These are phyloP conservation scores for Potamarius usumacintae DNA, from an alignment of 2,113 vertebrate species.

Conservation along the genomic window DNA sequence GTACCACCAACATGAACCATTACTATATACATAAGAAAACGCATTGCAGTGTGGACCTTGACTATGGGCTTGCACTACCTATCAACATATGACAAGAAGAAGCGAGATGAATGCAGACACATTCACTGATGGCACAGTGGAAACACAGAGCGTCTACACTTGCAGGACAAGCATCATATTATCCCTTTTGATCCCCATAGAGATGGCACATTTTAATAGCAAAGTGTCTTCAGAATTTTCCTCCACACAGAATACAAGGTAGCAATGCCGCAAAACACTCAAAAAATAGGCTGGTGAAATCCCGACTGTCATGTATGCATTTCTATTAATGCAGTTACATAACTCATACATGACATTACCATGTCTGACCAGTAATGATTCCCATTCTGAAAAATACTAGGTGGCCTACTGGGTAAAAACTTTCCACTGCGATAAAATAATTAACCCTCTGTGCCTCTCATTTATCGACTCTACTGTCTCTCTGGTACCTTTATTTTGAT, in stretches of 20 bases:
- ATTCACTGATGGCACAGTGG: constrained; percentile 30
- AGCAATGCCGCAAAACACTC: neutral
- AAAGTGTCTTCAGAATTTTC: constrained; percentile 12
- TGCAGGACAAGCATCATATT: neutral
- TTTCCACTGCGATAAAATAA: constrained; percentile 43
- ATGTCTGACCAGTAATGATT: neutral
- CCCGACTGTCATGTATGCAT: constrained; percentile 21
- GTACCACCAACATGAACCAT: constrained; percentile 12
- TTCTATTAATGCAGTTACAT: neutral
- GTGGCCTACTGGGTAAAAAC: constrained; percentile 16
- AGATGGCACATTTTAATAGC: constrained; percentile 2
- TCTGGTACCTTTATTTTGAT: constrained; percentile 89
- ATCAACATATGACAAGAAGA: constrained; percentile 37
- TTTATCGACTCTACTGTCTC: constrained; percentile 43
- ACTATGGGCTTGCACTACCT: constrained; percentile 10
- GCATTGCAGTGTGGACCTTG: neutral
- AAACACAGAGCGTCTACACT: constrained; percentile 25
- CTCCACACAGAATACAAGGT: neutral
- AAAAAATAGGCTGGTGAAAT: neutral
- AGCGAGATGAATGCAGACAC: constrained; percentile 43
- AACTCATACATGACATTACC: constrained; percentile 41
- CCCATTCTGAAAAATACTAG: constrained; percentile 36
- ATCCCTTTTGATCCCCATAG: constrained; percentile 4
- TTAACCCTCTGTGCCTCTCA: constrained; percentile 45
- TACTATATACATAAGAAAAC: constrained; percentile 17